Base-by-base conservation (phyloP, 1,140 invertebrate genomes). In the Drosophila orosa region DNA sequence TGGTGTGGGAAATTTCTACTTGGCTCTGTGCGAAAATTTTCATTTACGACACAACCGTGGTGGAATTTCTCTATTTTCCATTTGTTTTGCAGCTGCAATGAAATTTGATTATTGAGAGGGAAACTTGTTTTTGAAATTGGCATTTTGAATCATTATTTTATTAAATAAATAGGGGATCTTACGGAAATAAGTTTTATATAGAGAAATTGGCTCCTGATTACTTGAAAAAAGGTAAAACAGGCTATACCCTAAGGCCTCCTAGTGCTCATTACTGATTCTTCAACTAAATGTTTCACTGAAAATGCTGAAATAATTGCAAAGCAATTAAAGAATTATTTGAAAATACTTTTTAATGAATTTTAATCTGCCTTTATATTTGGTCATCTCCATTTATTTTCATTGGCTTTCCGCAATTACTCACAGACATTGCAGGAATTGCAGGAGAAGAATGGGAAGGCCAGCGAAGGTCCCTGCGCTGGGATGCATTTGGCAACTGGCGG, bases 1-100 rank as follows among this genome's bases (percentile, higher is more conserved):
- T 78, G 78, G 47, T 86, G 83, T 86, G 82, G 69, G 79, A 87
- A 86, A 87, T 10, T 75, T 56, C 25, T 40, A 17, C 24, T 6
- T 5, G 31, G 15, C n/a, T 35, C 24, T 59, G 39, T 58, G 74
- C 56, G 42, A 78, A 67, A 40, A 24, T 67, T 35, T 61, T 33
- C 10, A 29, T 63, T 42, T 48, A 7, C 9, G 0, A 17, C 0
- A 29, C 27, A 17, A 3, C n/a, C 3, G 47, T 29, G n/a, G 24
- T 29, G 15, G 45, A 57, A n/a, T 48, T 39, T 57, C 13, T 54
- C 12, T 1, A 39, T 22, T 35, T 40, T 29, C 3, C 7, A 5
- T 3, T 27, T 50, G n/a, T 50, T 52, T 52, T 0, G 4, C 13
- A 35, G 50, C 31, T 54, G 31, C 19, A 35, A n/a, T 33, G 19